Evolutionary conservation across 2,113 vertebrate genomes (phyloP), one percentile per base, ranked within the genome.

Genomic region (Tetraodon nigroviridis): DNA sequence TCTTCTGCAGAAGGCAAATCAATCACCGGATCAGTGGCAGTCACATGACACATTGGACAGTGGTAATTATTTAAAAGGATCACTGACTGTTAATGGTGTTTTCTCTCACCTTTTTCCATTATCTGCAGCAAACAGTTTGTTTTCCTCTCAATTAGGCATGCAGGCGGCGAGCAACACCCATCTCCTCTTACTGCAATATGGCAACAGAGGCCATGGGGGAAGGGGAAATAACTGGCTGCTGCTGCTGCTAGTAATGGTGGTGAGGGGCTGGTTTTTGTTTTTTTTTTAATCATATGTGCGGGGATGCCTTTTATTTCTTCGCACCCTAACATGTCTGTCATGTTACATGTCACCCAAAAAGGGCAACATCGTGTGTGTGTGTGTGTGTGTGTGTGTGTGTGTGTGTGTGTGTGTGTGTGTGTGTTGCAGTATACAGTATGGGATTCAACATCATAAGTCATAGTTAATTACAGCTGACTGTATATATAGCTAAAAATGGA

Each of bases 121-220:
- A 89, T 76, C 78, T 79, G 66, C 76, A 63, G 71, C 78, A 75
- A 79, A 83, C 79, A 75, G 73, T 82, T 86, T 78, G 72, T 86
- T 88, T 86, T 86, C 82, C 73, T 76, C 77, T 84, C 84, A 85
- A 87, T 87, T 86, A 90, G 69, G 59, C 75, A 78, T 54, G 55
- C 68, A 71, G 71, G 64, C 74, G 45, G 66, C 71, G 67, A 82
- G 72, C 76, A 84, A 84, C 79, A 80, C 58, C 67, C 71, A 76
- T 84, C 73, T 79, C 67, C 76, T 65, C 47, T 83, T 83, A 73
- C 73, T 62, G 67, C 52, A 40, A 78, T 64, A 67, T 75, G 73
- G 64, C 63, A 72, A 59, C 71, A 56, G 46, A 72, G 73, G 67
- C 68, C 71, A 71, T 63, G 76, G 82, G 78, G 70, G 67, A 66